Evolutionary conservation across 2,797 vertebrate genomes (phyloP), one percentile per base, ranked within the genome.

Genomic region (Phoeniculus purpureus): DNA sequence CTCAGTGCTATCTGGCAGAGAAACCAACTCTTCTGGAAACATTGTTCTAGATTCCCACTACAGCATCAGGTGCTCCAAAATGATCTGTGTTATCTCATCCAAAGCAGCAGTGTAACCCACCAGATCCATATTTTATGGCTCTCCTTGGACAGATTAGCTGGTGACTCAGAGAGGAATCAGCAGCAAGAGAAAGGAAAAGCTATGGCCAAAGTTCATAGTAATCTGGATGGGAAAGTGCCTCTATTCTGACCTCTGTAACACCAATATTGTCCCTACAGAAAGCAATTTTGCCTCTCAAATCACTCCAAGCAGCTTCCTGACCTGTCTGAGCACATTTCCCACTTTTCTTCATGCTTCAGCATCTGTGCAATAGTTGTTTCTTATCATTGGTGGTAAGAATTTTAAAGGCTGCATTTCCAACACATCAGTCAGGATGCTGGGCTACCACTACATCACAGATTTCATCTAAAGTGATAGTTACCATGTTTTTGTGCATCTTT

Each of bases 1-100:
- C 71, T 70, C 88, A 92, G 67, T 61, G 80, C n/a, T 45, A 32
- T 23, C 70, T 81, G 70, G 73, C 56, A 83, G 70, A 85, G 68
- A 90, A 93, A 81, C 23, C n/a, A 65, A 2, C 55, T 74, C 79
- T 70, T 70, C 29, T 71, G 70, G 72, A 78, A 85, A 71, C 60
- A 55, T 13, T n/a, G 76, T 27, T 67, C 82, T 71, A 87, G 61
- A 71, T 81, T 61, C 47, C 72, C 1, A 1, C 12, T 0, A 0
- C 70, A 70, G 50, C 62, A 77, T 52, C 61, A 55, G 0, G 0
- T 0, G 0, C 37, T 85, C 31, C 47, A 31, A 48, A 80, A 81
- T 7, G 68, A 55, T 48, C 51, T 26, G 16, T 78, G 71, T 59
- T 87, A 74, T 73, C 45, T 58, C 1, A 0, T 40, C 19, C 0